Conservation (phyloP, 2,797 vertebrate genomes). For the Semotilus atromaculatus region DNA sequence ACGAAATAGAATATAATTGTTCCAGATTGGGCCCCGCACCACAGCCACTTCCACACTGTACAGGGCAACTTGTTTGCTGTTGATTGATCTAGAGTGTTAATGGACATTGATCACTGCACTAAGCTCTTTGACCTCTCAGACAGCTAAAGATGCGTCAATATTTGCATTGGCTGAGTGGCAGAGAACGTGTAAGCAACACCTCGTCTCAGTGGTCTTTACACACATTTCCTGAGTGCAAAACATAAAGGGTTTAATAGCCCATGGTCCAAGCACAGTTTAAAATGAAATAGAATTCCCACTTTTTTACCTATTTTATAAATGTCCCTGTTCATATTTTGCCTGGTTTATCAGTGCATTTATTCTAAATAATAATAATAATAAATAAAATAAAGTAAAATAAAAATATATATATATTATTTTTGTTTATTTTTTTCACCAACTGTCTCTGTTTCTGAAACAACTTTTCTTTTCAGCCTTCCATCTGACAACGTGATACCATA, state of each 20-base stretch:
- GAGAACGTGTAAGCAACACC: constrained; percentile 43
- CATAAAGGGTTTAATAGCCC: constrained; percentile 33
- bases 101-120: constrained; percentile 69
- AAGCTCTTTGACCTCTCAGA: constrained; percentile 63
- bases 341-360: too few species aligned
- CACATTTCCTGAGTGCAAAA: constrained; percentile 14
- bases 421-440: neutral
- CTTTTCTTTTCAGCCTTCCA: neutral
- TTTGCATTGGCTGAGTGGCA: constrained; percentile 55
- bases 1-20: neutral
- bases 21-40: neutral
- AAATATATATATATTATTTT: too few species aligned
- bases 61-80: constrained; percentile 48
- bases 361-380: too few species aligned
- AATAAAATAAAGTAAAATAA: too few species aligned
- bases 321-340: neutral
- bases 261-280: neutral
- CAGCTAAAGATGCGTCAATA: constrained; percentile 67
- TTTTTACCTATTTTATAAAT: too few species aligned
- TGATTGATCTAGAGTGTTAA: constrained; percentile 65
- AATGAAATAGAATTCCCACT: neutral
- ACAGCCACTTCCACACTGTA: neutral
- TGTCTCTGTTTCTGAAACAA: neutral
- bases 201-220: constrained; percentile 43
- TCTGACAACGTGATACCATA: neutral